phyloP scores from a whole-genome alignment of 2,797 vertebrate genomes.

The Heliangelus exortis region DNA sequence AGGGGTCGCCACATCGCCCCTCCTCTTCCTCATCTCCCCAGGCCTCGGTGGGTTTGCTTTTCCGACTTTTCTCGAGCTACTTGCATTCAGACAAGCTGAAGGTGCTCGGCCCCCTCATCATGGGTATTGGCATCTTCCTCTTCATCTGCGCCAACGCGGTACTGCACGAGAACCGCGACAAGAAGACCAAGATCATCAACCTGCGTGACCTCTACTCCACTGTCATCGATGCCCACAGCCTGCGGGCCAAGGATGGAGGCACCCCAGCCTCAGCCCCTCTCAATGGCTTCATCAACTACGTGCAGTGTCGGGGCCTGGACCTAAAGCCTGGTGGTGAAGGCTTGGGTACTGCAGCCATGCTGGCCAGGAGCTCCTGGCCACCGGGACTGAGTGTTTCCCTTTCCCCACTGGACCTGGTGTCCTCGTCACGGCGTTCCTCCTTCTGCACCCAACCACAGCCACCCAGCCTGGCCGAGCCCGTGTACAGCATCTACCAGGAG shows the following conservation, averaged over 20 bases:
- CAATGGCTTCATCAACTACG: slow-evolving; percentile 90
- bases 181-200: slow-evolving; percentile 98
- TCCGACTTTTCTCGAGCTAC: slow-evolving; percentile 87
- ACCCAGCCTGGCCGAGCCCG: slow-evolving; percentile 86
- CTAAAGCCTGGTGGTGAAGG: slow-evolving; percentile 77
- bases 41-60: slow-evolving; percentile 84
- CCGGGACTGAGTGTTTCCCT: slow-evolving; percentile 75
- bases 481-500: slow-evolving; percentile 93
- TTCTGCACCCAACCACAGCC: slow-evolving; percentile 75
- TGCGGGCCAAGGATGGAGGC: slow-evolving; percentile 86
- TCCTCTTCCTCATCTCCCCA: slow-evolving; percentile 23
- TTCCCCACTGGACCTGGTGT: slow-evolving; percentile 64
- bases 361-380: slow-evolving; percentile 87
- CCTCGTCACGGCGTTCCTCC: slow-evolving; percentile 71
- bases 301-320: slow-evolving; percentile 86
- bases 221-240: slow-evolving; percentile 93
- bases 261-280: slow-evolving; percentile 76
- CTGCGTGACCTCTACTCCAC: slow-evolving; percentile 97
- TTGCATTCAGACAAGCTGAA: slow-evolving; percentile 97
- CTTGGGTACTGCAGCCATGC: slow-evolving; percentile 76
- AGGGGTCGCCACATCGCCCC: background rate
- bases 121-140: slow-evolving; percentile 98
- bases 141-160: slow-evolving; percentile 99
- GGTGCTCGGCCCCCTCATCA: slow-evolving; percentile 95
- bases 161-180: slow-evolving; percentile 96